Base-by-base conservation (phyloP, 2,888 invertebrate species). In the Galerucella nymphaeae region DNA sequence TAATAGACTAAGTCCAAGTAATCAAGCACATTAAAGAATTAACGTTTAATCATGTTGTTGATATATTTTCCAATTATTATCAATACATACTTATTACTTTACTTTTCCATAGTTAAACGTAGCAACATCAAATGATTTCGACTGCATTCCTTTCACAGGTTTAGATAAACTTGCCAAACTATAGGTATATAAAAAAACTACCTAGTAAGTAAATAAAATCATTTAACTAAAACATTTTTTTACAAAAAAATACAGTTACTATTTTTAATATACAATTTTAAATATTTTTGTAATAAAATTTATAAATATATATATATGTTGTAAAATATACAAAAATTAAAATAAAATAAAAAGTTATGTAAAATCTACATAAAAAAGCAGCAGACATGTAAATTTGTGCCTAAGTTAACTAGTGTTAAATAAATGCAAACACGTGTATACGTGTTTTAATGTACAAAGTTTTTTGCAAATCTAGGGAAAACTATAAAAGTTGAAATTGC, bases 361-460 rank as follows among this genome's bases (percentile, higher is more conserved):
- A 74, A 69, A 68, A 57, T 71, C 62, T 71, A 71, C 68, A 74
- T 59, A 67, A 58, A 71, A 3, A 74, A 74, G 74, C 71, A 66
- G 62, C 53, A 72, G 72, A 67, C 64, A 70, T 72, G 64, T 61
- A 73, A 72, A 67, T 70, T 71, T 73, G 76, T 77, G 76, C 75
- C 66, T 73, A 65, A 48, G 38, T 61, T 70, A 77, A 75, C 74
- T 75, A 73, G 77, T 75, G 75, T 70, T 67, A 67, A 73, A 61
- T 69, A 50, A 30, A 59, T 68, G 55, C 42, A 41, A 61, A 58
- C 58, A 61, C 65, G 30, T 38, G 30, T 23, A 57, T 41, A 55
- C 50, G 62, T 55, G 50, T 72, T 50, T 57, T 16, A 42, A 50
- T 18, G 16, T 53, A 53, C 53, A 16, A 53, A 53, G 18, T 53